Evolutionary conservation across 2,113 vertebrate genomes (phyloP), one percentile per base, ranked within the genome.

Genomic region (Urocolius indicus): DNA sequence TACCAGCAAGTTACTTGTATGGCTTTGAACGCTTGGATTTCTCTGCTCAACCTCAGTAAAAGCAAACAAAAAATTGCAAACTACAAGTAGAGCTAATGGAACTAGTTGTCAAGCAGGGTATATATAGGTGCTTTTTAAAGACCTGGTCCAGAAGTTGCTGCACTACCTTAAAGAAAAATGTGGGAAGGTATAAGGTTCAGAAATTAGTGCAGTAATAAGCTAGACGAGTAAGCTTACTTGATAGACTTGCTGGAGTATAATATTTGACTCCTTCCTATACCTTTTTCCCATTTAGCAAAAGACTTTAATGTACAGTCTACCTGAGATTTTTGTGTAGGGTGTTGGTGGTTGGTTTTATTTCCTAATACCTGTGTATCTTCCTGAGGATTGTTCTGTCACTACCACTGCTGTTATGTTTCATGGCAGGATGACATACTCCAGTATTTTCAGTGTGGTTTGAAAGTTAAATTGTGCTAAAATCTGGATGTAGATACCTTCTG

Each of bases 81-180:
- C 48, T 75, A 27, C 16, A 72, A 9, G 19, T 32, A 48, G 13
- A 83, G 27, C 59, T 43, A 66, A 32, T 17, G 19, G 21, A 16
- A 14, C 10, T 52, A 38, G 32, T 9, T 45, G 22, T 41, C 13
- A 55, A 27, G n/a, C 16, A 49, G 18, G 15, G 6, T 14, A 2
- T 24, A 4, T 29, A 2, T 29, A 14, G 27, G 6, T 61, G 3
- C 71, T 41, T 68, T 14, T 74, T 49, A n/a, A 49, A 59, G 36
- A n/a, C 32, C 43, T 43, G 10, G 8, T 71, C 10, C 41, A 24
- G 9, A 38, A 67, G 36, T 57, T 84, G 10, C 16, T 80, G 41
- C 0, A 0, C 18, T 46, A 1, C 2, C 10, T 68, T 67, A 27
- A 61, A 43, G n/a, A 54, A 62, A 46, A 62, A 23, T 4, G 4